These are phyloP conservation scores for Protula sp. DNA, from an alignment of 2,888 invertebrate species.

Conservation along the genomic window DNA sequence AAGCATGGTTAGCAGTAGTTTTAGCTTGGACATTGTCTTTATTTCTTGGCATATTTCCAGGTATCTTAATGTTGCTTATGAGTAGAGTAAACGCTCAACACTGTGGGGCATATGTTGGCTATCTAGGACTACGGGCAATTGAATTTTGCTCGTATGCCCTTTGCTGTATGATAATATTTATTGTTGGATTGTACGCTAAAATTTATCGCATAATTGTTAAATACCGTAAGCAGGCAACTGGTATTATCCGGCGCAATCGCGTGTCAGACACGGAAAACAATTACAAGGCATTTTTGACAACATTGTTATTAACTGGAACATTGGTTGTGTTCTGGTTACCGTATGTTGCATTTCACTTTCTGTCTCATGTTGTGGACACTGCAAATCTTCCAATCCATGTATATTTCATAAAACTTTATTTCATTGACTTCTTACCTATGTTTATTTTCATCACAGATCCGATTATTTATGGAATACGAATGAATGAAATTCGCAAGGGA, in stretches of 20 bases:
- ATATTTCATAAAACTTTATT: slow-evolving; percentile 23
- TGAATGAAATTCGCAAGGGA: slow-evolving; percentile 23
- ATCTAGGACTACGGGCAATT: slow-evolving; percentile 15
- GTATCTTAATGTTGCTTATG: slow-evolving; percentile 16
- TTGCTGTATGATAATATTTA: slow-evolving; percentile 23
- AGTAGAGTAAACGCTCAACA: slow-evolving; percentile 5
- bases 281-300: slow-evolving; percentile 31
- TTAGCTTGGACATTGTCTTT: slow-evolving; percentile 21
- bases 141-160: slow-evolving; percentile 26
- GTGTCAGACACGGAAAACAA: slow-evolving; percentile 21
- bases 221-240: slow-evolving; percentile 18
- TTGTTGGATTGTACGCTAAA: slow-evolving; percentile 25
- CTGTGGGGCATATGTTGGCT: slow-evolving; percentile 13
- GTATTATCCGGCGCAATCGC: background rate
- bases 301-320: slow-evolving; percentile 23
- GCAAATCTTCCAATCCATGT: slow-evolving; percentile 2
- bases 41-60: slow-evolving; percentile 16
- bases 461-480: slow-evolving; percentile 29
- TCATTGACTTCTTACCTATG: slow-evolving; percentile 28
- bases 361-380: slow-evolving; percentile 20
- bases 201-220: slow-evolving; percentile 24
- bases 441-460: slow-evolving; percentile 27
- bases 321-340: slow-evolving; percentile 30
- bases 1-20: slow-evolving; percentile 14
- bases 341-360: slow-evolving; percentile 24